Evolutionary conservation across 2,113 vertebrate species (phyloP).

Genomic region (Hassar affinis): DNA sequence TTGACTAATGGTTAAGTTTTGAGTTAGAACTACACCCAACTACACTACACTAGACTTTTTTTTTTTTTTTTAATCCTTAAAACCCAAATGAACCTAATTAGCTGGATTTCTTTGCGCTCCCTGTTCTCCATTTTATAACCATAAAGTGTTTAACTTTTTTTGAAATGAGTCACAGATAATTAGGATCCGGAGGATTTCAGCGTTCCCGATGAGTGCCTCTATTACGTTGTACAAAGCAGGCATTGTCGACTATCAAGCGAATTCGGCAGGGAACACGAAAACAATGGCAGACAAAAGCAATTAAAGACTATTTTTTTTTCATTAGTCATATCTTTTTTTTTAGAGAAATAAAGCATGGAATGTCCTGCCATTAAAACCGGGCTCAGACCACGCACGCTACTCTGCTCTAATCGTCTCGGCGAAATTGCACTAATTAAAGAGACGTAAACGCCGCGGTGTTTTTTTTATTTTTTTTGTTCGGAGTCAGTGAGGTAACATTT

Average conservation of each 20-base stretch:
- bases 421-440: slow-evolving; percentile 6
- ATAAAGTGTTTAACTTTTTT: slow-evolving; percentile 20
- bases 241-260: neutral
- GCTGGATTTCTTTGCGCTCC: neutral
- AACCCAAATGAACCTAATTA: slow-evolving; percentile 6
- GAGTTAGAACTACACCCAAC: no score
- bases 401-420: neutral
- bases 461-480: neutral
- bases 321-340: neutral
- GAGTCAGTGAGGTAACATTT: neutral
- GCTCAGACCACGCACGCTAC: neutral
- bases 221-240: neutral
- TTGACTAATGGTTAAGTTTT: no score
- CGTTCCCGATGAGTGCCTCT: neutral
- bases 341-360: neutral
- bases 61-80: neutral
- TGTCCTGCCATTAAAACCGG: neutral
- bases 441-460: neutral
- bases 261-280: neutral
- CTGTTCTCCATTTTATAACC: slow-evolving; percentile 9
- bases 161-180: slow-evolving; percentile 13
- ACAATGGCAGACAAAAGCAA: slow-evolving; percentile 7
- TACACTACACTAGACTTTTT: neutral
- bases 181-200: slow-evolving; percentile 6
- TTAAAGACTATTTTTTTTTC: neutral